Conservation (phyloP, 92 coral and sea anemone genomes). For the Epizoanthus illoricatus region DNA sequence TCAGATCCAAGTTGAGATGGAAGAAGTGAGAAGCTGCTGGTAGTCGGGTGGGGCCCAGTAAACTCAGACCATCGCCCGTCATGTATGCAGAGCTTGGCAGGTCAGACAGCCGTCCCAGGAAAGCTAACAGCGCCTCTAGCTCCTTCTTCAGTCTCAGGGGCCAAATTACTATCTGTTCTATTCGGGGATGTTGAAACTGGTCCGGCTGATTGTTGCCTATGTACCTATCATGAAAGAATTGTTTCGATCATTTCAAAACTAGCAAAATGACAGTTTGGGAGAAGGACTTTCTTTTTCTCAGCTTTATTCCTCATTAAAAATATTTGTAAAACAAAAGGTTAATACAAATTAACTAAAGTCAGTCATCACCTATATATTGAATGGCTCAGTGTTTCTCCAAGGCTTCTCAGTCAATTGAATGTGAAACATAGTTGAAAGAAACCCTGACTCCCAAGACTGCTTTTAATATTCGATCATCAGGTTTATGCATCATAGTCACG, state of each 20-base stretch:
- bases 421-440: no score
- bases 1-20: conserved; percentile 85
- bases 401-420: no score
- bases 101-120: conserved; percentile 72
- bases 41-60: conserved; percentile 64
- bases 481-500: no score
- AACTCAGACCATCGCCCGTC: conserved; percentile 55
- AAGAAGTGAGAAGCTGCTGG: conserved; percentile 74
- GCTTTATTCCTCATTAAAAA: no score
- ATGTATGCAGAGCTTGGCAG: conserved; percentile 64
- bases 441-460: no score
- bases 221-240: conserved; percentile 36
- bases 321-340: no score
- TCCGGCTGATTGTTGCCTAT: conserved; percentile 21
- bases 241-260: background rate
- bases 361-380: no score
- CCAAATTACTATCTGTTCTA: conserved; percentile 47
- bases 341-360: no score
- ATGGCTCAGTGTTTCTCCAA: no score
- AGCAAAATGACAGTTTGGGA: background rate
- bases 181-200: conserved; percentile 32
- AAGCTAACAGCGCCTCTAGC: conserved; percentile 64
- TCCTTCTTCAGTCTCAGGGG: conserved; percentile 62
- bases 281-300: no score
- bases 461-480: no score